phyloP scores from a whole-genome alignment of 1,140 invertebrate species.

The Arion vulgaris region DNA sequence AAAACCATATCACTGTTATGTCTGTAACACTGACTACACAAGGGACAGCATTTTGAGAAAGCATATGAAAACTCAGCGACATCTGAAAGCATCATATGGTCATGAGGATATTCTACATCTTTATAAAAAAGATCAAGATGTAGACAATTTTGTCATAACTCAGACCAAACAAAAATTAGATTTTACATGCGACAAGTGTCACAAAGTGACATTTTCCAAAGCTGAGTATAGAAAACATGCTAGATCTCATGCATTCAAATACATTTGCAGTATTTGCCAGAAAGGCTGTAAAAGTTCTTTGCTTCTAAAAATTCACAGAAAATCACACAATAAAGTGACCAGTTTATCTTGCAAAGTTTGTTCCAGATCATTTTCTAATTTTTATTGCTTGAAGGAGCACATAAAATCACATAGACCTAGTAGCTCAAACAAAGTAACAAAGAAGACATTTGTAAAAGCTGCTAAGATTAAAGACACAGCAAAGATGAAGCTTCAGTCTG shows the following conservation, averaged over 20 bases:
- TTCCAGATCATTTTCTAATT: slow-evolving; percentile 14
- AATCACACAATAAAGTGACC: neutral
- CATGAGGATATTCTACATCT: neutral
- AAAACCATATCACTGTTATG: slow-evolving; percentile 34
- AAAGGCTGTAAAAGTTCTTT: slow-evolving; percentile 22
- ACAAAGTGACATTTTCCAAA: slow-evolving; percentile 14
- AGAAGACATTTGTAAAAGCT: neutral
- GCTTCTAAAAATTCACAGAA: slow-evolving; percentile 26
- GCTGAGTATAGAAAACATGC: slow-evolving; percentile 21
- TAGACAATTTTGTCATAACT: neutral
- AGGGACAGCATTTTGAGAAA: slow-evolving; percentile 37
- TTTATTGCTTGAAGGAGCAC: slow-evolving; percentile 15
- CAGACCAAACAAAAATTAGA: slow-evolving; percentile 3
- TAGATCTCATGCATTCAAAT: slow-evolving; percentile 4
- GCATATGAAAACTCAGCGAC: slow-evolving; percentile 22
- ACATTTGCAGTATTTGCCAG: slow-evolving; percentile 11
- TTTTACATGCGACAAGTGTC: slow-evolving; percentile 15
- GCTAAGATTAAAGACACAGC: neutral
- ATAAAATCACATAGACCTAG: neutral
- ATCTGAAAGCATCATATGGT: neutral
- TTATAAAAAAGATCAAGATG: neutral
- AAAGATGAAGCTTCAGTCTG: neutral
- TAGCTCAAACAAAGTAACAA: neutral
- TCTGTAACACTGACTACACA: slow-evolving; percentile 34
- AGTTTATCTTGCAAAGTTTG: slow-evolving; percentile 31